phyloP scores from a whole-genome alignment of 2,797 vertebrate genomes.

The Pangasius mekongensis region DNA sequence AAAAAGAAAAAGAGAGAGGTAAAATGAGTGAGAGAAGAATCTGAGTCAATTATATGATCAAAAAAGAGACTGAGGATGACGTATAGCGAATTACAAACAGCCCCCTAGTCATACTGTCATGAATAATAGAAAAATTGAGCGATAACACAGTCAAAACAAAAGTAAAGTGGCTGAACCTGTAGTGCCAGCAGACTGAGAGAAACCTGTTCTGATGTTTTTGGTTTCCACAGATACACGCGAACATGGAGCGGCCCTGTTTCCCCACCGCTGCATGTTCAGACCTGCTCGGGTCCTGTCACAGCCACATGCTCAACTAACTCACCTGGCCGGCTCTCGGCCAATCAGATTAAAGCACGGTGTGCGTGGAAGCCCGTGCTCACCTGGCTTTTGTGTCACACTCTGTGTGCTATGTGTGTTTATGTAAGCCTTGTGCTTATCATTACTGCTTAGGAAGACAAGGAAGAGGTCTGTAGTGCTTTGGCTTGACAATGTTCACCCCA shows the following conservation, averaged over 20 bases:
- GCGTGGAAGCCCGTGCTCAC: slow-evolving; percentile 64
- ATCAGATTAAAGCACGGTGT: slow-evolving; percentile 75
- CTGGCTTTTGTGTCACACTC: slow-evolving; percentile 67
- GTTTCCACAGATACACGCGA: slow-evolving; percentile 99
- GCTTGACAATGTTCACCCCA: not conserved
- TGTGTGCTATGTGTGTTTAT: not conserved
- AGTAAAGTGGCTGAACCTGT: slow-evolving; percentile 75
- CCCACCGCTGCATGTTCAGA: slow-evolving; percentile 87
- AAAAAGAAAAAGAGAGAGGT: not conserved
- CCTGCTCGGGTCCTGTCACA: slow-evolving; percentile 88
- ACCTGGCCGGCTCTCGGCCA: slow-evolving; percentile 81
- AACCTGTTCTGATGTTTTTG: slow-evolving; percentile 97
- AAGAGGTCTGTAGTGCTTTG: not conserved
- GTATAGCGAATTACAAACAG: slow-evolving; percentile 32
- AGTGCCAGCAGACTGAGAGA: slow-evolving; percentile 87
- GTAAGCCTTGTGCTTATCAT: slow-evolving; percentile 17
- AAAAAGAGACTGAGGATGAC: slow-evolving; percentile 11
- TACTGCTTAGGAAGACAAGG: slow-evolving; percentile 1
- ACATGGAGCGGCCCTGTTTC: slow-evolving; percentile 77
- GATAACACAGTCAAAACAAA: slow-evolving; percentile 55
- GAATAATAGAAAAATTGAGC: slow-evolving; percentile 61
- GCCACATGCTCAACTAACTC: slow-evolving; percentile 79
- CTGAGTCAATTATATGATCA: not conserved
- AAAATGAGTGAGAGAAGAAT: not conserved
- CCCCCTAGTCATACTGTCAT: slow-evolving; percentile 26